phyloP scores from a whole-genome alignment of 92 coral and sea anemone species.

The Virgularia gustaviana region DNA sequence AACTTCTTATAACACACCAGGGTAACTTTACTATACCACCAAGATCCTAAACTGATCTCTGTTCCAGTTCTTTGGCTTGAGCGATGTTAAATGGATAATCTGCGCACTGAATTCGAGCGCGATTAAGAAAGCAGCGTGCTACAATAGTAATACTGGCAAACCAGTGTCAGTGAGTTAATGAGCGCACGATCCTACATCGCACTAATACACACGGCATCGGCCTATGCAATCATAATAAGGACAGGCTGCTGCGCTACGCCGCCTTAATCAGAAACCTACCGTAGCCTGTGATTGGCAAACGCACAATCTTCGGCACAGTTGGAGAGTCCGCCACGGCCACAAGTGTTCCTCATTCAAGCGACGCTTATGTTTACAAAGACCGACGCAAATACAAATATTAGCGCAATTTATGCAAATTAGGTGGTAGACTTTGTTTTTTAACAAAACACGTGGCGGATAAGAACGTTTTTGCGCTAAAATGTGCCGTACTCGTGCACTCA shows the following conservation, averaged over 20 bases:
- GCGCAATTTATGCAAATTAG: slow-evolving; percentile 11
- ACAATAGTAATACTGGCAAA: slow-evolving; percentile 1
- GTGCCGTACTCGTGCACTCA: too few species aligned
- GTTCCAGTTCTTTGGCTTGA: too few species aligned
- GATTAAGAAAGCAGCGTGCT: slow-evolving; percentile 37
- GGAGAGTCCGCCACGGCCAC: slow-evolving; percentile 19
- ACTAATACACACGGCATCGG: too few species aligned
- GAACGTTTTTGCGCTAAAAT: slow-evolving; percentile 3
- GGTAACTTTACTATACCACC: too few species aligned
- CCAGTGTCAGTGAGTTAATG: slow-evolving; percentile 23
- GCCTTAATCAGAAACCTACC: slow-evolving; percentile 20
- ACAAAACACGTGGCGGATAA: slow-evolving; percentile 20
- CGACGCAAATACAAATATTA: too few species aligned
- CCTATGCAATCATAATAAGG: slow-evolving; percentile 22
- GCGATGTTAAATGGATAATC: slow-evolving; percentile 35
- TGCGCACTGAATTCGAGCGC: slow-evolving; percentile 38
- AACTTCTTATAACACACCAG: too few species aligned
- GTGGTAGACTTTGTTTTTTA: slow-evolving; percentile 16
- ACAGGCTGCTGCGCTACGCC: slow-evolving; percentile 18
- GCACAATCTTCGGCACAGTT: slow-evolving; percentile 15
- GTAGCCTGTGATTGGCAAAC: slow-evolving; percentile 33
- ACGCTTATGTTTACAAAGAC: slow-evolving; percentile 32
- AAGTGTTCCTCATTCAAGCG: slow-evolving; percentile 28
- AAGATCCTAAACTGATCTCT: too few species aligned
- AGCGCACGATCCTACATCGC: slow-evolving; percentile 27